Evolutionary conservation across 2,888 invertebrate species (phyloP), one percentile per base, ranked within the genome.

Genomic region (Dicyrtomina minuta): DNA sequence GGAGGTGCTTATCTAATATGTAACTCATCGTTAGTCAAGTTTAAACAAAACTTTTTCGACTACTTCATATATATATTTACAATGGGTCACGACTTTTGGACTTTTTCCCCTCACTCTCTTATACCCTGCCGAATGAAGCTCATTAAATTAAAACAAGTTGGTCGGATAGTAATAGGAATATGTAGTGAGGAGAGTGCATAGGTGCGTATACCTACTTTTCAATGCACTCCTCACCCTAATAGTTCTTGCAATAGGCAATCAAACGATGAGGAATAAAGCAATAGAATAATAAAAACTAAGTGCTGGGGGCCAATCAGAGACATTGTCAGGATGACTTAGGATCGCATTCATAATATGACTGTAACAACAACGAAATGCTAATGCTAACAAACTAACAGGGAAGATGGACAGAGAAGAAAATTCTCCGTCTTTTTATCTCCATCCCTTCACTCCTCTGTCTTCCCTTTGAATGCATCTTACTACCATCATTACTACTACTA

Each of bases 61-160:
- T 64, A 64, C 53, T 64, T 64, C 64, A 64, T 51, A 64, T 64
- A 64, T 53, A 51, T 64, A 64, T 53, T 39, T 51, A 33, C 51
- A 51, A 20, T 51, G 33, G 64, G 64, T 64, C 64, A 64, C 64
- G 64, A 64, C 64, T 64, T 64, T 64, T 64, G 51, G 64, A 64
- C 64, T 64, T 27, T 17, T 64, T 51, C 39, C 20, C 5, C 51
- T 27, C 27, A 5, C 8, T 51, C 20, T 12, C 51, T 27, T 20
- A 5, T 33, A 33, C 46, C 33, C 51, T 22, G 64, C 41, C 64
- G 59, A 60, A 49, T 49, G 27, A 51, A 33, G 22, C 64, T 51
- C 51, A 51, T 49, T 64, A 49, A 39, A 49, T 64, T 51, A 64
- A 51, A 64, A 51, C 33, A 22, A 51, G 26, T 27, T 26, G 24